Base-by-base conservation (phyloP, 2,888 invertebrate species). In the Hemaris fuciformis region DNA sequence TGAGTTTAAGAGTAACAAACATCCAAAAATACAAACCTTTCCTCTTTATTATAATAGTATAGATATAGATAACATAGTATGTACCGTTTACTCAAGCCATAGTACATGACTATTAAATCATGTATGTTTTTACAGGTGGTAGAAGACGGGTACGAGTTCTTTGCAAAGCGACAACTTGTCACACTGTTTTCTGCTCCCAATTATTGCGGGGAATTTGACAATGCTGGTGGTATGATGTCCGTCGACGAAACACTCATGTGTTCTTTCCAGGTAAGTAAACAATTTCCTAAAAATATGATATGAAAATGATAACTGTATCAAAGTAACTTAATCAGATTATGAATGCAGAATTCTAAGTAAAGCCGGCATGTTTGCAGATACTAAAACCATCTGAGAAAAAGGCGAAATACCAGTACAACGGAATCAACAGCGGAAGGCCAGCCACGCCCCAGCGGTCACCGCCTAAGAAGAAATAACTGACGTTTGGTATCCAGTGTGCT, bases 201-300 rank as follows among this genome's bases (percentile, higher is more conserved):
- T 88, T 98, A 98, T 85, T 98, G 98, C 85, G 98, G 99, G n/a
- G 98, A 99, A 89, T 99, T 99, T 81, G 99, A 99, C 88, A 99
- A 99, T 85, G 99, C 99, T 59, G 99, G 99, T 62, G 99, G 99
- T 66, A 99, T 99, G 99, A 99, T 99, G 99, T 98, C 98, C 66
- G 99, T 99, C 34, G 99, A 99, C 87, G 99, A 99, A 87, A 98
- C 99, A 66, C 94, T 99, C 60, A 99, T 99, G 99, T 99, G 99
- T 94, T 99, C 99, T 74, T 99, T 99, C 94, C 99, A 99, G 97
- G 98, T 98, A 84, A 61, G 22, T 42, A 20, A 48, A 53, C n/a
- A 25, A 3, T 7, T 6, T 7, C 13, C 25, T 48, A n/a, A n/a
- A 6, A 18, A 45, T 48, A 48, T 25, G 25, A 43, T 43, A 20